These are phyloP conservation scores for Yasuhikotakia modesta DNA, from an alignment of 2,797 vertebrate species.

Conservation along the genomic window DNA sequence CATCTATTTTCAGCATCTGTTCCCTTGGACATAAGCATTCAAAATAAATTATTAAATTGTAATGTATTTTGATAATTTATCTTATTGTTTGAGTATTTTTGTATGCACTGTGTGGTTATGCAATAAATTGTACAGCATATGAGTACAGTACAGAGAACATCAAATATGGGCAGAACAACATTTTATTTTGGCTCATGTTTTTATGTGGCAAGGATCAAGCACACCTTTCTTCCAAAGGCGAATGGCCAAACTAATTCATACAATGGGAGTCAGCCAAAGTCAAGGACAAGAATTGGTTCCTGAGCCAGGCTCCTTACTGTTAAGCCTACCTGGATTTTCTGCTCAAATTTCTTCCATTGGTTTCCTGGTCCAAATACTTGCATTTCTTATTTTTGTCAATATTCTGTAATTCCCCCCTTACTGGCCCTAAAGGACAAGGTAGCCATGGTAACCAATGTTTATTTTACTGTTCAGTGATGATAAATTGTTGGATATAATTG, in stretches of 20 bases:
- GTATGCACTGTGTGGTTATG: conserved; percentile 9
- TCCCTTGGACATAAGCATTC: neutral
- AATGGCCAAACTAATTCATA: conserved; percentile 35
- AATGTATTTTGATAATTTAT: neutral
- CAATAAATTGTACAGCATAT: neutral
- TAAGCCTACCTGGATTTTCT: conserved; percentile 39
- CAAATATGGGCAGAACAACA: neutral
- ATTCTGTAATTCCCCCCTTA: neutral
- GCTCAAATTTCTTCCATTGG: neutral
- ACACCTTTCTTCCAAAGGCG: conserved; percentile 2
- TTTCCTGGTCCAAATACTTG: conserved; percentile 3
- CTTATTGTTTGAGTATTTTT: neutral
- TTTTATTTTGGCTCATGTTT: conserved; percentile 11
- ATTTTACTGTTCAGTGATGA: conserved; percentile 19
- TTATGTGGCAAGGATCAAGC: conserved; percentile 35
- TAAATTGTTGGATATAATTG: conserved; percentile 1
- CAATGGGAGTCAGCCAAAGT: conserved; percentile 39
- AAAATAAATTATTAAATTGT: neutral
- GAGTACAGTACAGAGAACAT: conserved; percentile 9
- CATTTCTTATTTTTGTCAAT: conserved; percentile 21
- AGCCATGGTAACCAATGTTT: conserved; percentile 6
- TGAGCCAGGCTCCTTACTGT: conserved; percentile 31
- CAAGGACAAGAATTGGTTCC: conserved; percentile 44
- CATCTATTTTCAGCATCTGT: neutral
- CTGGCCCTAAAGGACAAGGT: neutral